These are phyloP conservation scores for Grallaria varia DNA, from an alignment of 2,113 vertebrate genomes.

Conservation along the genomic window DNA sequence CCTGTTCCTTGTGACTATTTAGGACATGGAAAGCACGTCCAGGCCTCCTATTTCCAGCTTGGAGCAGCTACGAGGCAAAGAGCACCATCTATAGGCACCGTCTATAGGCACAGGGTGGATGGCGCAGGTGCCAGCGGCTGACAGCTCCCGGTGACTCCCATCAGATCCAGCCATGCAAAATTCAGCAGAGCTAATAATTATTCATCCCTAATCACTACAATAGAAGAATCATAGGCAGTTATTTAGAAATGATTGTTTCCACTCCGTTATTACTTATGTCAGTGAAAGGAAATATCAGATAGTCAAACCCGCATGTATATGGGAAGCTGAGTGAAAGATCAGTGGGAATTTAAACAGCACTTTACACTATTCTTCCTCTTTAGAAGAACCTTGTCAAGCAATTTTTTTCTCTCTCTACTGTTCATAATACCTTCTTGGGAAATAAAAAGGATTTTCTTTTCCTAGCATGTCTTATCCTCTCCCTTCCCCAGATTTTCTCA, in stretches of 20 bases:
- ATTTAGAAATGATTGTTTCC: conserved; percentile 72
- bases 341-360: conserved; percentile 57
- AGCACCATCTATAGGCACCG: conserved; percentile 40
- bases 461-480: background rate
- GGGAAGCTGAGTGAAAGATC: conserved; percentile 60
- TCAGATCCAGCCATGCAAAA: background rate
- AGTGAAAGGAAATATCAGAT: conserved; percentile 63
- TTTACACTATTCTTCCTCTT: conserved; percentile 62
- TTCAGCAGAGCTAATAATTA: conserved; percentile 63
- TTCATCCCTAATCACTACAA: conserved; percentile 70
- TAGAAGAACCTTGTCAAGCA: conserved; percentile 43
- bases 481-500: background rate
- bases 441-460: conserved; percentile 28
- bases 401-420: conserved; percentile 26
- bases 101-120: background rate
- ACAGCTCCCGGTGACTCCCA: background rate
- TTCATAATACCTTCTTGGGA: conserved; percentile 36
- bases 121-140: background rate
- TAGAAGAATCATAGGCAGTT: conserved; percentile 61
- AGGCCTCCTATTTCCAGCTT: background rate
- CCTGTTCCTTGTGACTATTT: background rate
- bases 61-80: background rate
- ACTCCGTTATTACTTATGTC: conserved; percentile 65
- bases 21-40: background rate
- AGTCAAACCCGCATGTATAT: conserved; percentile 30